Evolutionary conservation across 1,140 invertebrate genomes (phyloP), one percentile per base, ranked within the genome.

Genomic region (Lepidurus couesii): DNA sequence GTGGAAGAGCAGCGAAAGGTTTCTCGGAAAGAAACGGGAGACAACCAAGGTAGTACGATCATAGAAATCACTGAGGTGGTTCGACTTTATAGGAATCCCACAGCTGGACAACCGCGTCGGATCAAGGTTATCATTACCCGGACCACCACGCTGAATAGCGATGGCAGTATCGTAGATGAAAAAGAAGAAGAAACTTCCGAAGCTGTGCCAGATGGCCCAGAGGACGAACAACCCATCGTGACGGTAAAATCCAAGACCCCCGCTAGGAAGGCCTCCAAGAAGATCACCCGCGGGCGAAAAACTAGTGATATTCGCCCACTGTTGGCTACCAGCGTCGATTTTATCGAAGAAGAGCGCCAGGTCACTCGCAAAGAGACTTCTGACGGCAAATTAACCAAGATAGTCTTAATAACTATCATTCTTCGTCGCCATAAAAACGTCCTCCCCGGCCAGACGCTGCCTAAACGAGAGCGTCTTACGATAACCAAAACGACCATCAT

Each of bases 161-260:
- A 65, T 9, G 53, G 53, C 21, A 65, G 13, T 21, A 65, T 65
- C 53, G 13, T 65, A n/a, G n/a, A 65, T 16, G 53, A 65, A 21
- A 65, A 65, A 21, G 53, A 65, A 21, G 53, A 65, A 65, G 9
- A 65, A 65, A 65, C 53, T 65, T 65, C 53, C 13, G 53, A 65
- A 65, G 16, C 53, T 13, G 6, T 65, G 21, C 53, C 53, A 13
- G 53, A 65, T 65, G 1, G 5, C 7, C 45, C 16, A 47, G 53
- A 7, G 53, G 53, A 65, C 8, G 53, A 65, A 16, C 53, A 65
- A 65, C 53, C 53, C 13, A 16, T 65, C 53, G 53, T 65, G 9
- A 65, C 53, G 9, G 4, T 65, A n/a, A 65, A 65, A 16, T 65
- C 53, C 53, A 65, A 65, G 13, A 34, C 34, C 2, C 53, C 53